Evolutionary conservation across 2,888 invertebrate genomes (phyloP), one percentile per base, ranked within the genome.

Genomic region (Papilio elwesi): DNA sequence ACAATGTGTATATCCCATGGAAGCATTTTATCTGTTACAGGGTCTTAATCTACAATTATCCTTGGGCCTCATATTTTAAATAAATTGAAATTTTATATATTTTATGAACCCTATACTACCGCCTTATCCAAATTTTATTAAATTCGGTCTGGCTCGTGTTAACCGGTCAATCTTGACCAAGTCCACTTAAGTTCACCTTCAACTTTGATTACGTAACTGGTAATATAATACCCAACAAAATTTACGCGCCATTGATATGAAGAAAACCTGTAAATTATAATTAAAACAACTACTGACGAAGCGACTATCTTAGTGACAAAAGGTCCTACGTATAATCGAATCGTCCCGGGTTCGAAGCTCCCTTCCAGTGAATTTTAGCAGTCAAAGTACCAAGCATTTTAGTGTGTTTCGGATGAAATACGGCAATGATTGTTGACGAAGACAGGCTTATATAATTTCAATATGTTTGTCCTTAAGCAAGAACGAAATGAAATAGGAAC

Each of bases 401-500:
- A 2, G 26, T 26, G 4, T 26, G 26, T 26, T 26, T 26, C 4
- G 1, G 26, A 26, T 26, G 26, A 26, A 26, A 26, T 26, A 26
- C 26, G 26, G 4, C 26, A 26, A 26, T 26, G 26, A 26, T 26
- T 26, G 26, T 26, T 26, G 26, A 26, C 26, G 26, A 26, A 26
- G 26, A 26, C 26, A 57, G 43, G 10, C 38, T 62, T 68, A 68
- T 48, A 68, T 55, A 68, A 55, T 48, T 48, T 62, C 43, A 62
- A 68, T 47, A 70, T 57, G 65, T 70, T 70, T 70, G 49, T 62
- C 47, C 53, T 55, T 71, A 49, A 38, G 64, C 57, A 64, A 38
- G 68, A 64, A 68, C 57, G 38, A 53, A 55, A 51, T 68, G 48
- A 68, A 64, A 38, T 63, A 63, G 26, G 47, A 64, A 64, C 38